These are phyloP conservation scores for Hemibagrus wyckioides DNA, from an alignment of 2,113 vertebrate genomes.

Conservation along the genomic window DNA sequence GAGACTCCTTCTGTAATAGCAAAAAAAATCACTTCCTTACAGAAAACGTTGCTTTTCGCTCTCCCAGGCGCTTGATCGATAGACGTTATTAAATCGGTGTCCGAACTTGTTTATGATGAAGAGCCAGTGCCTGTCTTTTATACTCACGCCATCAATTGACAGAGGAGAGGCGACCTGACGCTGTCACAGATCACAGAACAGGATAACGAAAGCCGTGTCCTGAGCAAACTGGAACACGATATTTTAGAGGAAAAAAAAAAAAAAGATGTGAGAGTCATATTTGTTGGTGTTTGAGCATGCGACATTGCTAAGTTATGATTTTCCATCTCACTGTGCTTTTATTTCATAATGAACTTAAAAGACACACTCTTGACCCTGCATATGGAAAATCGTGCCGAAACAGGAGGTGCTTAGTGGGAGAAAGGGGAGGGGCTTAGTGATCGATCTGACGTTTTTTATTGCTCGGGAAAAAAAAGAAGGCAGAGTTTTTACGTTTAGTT, in stretches of 20 bases:
- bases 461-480: neutral
- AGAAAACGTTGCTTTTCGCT: too few species aligned
- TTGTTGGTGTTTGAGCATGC: too few species aligned
- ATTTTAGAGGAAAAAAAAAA: too few species aligned
- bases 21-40: neutral
- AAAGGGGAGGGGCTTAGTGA: neutral
- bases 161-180: constrained; percentile 1
- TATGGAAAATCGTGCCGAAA: rapidly evolving
- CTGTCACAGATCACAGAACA: neutral
- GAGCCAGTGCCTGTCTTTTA: constrained; percentile 24
- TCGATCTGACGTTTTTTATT: neutral
- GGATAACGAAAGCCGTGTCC: neutral
- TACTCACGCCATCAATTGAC: constrained; percentile 34
- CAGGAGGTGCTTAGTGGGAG: too few species aligned
- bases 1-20: neutral
- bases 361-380: neutral
- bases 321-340: neutral
- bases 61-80: too few species aligned
- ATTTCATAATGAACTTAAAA: neutral
- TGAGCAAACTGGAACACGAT: neutral
- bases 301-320: too few species aligned
- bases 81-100: too few species aligned
- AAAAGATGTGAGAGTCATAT: neutral
- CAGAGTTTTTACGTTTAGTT: neutral
- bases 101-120: constrained; percentile 14